Evolutionary conservation across 2,888 invertebrate species (phyloP), one percentile per base, ranked within the genome.

Genomic region (Marronus borbonicus): DNA sequence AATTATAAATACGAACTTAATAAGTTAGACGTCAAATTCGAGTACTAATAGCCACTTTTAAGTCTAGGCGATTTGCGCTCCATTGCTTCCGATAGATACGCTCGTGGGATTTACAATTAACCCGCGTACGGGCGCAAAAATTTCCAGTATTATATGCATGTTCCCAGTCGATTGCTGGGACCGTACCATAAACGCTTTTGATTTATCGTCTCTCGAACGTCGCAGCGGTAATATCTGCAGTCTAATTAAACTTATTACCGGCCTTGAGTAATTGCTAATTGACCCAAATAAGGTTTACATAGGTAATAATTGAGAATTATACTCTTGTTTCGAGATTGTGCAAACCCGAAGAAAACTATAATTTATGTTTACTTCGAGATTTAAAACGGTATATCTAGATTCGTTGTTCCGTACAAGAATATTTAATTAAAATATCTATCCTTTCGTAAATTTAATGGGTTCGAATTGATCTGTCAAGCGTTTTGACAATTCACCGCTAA

Each of bases 21-120:
- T 55, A 55, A 55, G 55, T 55, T 55, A 55, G 24, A 55, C 55
- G 55, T 55, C 20, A 58, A 58, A 58, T 58, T 58, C 55, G 55
- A 17, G 55, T 24, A 58, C 55, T 24, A 58, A 58, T 58, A 58
- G 24, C 55, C n/a, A 58, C 55, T 20, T 58, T 58, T 58, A 58
- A 36, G 55, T 4, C 55, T 7, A 17, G 50, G 55, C 55, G 55
- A 58, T 58, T 58, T 58, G 20, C 20, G 55, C 55, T 20, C 55
- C 55, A 58, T 17, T 58, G 55, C 55, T 58, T 58, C 55, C 55
- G 55, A 58, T 58, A 58, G 55, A 58, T 58, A 58, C 20, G 55
- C 20, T 58, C 44, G 44, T 58, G 55, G 55, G n/a, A 58, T 58
- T 10, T 58, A 58, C 55, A 4, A 20, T 58, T 58, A 58, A 58